Percentiles rank a stretch among this genome's conserved stretches.
phyloP scores from a whole-genome alignment of 2,113 vertebrate genomes.

The Syngnathus scovelli region DNA sequence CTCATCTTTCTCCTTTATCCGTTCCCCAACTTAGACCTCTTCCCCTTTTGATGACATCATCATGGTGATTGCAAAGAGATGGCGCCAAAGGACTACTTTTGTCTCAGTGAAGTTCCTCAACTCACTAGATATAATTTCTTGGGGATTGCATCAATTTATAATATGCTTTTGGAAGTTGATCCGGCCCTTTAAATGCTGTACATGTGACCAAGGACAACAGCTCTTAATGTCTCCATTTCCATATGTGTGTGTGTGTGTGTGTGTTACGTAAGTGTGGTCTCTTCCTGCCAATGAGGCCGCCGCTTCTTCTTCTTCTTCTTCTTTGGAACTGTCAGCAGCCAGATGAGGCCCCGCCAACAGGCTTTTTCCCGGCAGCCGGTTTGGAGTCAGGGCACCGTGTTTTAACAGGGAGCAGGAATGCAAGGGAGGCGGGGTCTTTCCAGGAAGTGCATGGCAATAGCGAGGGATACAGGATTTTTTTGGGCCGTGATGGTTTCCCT shows the following conservation, averaged over 20 bases:
- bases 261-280: conserved; percentile 57
- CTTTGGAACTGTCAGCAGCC: conserved; percentile 16
- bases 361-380: conserved; percentile 42
- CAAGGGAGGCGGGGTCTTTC: conserved; percentile 48
- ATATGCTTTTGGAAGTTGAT: conserved; percentile 9
- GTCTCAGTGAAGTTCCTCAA: too few relatives aligned
- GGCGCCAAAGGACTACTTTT: too few relatives aligned
- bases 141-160: too few relatives aligned
- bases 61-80: too few relatives aligned
- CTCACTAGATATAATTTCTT: too few relatives aligned
- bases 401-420: conserved; percentile 57
- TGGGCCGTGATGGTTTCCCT: conserved; percentile 31
- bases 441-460: conserved; percentile 60
- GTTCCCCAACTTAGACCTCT: not conserved
- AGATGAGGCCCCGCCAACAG: conserved; percentile 26
- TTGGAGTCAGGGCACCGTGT: conserved; percentile 36
- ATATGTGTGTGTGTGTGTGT: conserved; percentile 18
- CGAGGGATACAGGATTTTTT: conserved; percentile 37
- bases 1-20: too few relatives aligned
- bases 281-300: conserved; percentile 50
- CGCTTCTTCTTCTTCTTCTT: conserved; percentile 37
- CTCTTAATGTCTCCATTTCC: conserved; percentile 25
- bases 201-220: conserved; percentile 41
- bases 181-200: conserved; percentile 1
- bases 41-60: too few relatives aligned